Evolutionary conservation across 2,888 invertebrate genomes (phyloP), one percentile per base, ranked within the genome.

Genomic region (Melinaea menophilus): DNA sequence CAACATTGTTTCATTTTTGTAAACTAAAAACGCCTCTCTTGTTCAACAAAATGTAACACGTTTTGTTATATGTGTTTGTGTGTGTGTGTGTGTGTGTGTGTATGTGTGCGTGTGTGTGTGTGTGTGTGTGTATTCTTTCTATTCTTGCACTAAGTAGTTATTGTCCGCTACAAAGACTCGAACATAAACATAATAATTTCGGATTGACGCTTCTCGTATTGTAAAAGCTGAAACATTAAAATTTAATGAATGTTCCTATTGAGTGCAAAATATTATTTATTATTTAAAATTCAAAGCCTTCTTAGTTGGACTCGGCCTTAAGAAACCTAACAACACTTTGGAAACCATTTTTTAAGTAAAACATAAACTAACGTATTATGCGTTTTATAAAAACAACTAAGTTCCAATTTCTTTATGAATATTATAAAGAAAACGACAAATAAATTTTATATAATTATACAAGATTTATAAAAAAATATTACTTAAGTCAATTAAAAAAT

Each of bases 131-230:
- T 51, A 51, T 51, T 11, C 31, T 51, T 51, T 11, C 9, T 5
- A 51, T 22, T 51, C 9, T 9, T 31, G 31, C 7, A 60, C 41
- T 75, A 72, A 75, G 64, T 60, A 47, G 56, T 67, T 65, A 72
- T 72, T 72, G 72, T 72, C 63, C 56, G 60, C 13, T 22, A 12
- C 64, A 68, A 68, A 61, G 63, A 48, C 34, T 51, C 11, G 33
- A 59, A 48, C 58, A 51, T 60, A 63, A 63, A 67, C 58, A 66
- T 58, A 65, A 69, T 69, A 65, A 67, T 71, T 73, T 68, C 56
- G 55, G 64, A 62, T 62, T 63, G 55, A 68, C 69, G 71, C 72
- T 73, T 68, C 70, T 65, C 55, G 64, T 70, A 58, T 69, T 68
- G 58, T 46, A 35, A 13, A 58, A 5, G 13, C 45, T 41, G 54